Base-by-base conservation (phyloP, 2,797 vertebrate species). In the Pseudopleuronectes americanus region DNA sequence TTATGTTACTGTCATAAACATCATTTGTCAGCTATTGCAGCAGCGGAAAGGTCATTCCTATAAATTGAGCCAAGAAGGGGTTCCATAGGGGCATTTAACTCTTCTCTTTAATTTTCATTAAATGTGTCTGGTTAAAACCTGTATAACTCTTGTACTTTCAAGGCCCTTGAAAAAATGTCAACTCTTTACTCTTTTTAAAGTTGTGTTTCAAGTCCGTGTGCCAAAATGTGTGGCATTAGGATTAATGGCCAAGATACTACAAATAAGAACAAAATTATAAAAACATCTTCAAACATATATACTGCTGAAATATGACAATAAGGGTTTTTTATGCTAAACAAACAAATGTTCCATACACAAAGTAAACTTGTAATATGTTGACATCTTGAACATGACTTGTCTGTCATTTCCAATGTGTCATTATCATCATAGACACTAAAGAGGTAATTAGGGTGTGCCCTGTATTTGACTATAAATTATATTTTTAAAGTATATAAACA, bases 391-490 rank as follows among this genome's bases (percentile, higher is more conserved):
- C 0, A 2, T 48, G 0, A 31, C 26, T n/a, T 67, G 38, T 38
- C 12, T 57, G 56, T 38, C 59, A 8, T 71, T 75, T 65, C 57
- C 22, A 69, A 33, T 13, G n/a, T 57, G 26, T 47, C 1, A 64
- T 61, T 69, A 64, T 62, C 12, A 68, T 38, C 72, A 49, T 49
- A 56, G 31, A 86, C 53, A 75, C 21, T 48, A 58, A 83, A 58
- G 68, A 88, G 84, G 66, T 88, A 83, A 87, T 33, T 71, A 38
- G 19, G 79, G 64, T 81, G 68, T 28, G 71, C 69, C 54, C 24
- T 63, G 47, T 51, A 67, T 68, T 53, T 73, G 19, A 53, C 65
- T 77, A 77, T 26, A 81, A 85, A 85, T 74, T 33, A 55, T 10
- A 3, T 41, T 68, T 78, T 56, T 76, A 33, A 10, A 48, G 17